phyloP scores from a whole-genome alignment of 2,888 invertebrate genomes.

The Metopia argyrocephala region DNA sequence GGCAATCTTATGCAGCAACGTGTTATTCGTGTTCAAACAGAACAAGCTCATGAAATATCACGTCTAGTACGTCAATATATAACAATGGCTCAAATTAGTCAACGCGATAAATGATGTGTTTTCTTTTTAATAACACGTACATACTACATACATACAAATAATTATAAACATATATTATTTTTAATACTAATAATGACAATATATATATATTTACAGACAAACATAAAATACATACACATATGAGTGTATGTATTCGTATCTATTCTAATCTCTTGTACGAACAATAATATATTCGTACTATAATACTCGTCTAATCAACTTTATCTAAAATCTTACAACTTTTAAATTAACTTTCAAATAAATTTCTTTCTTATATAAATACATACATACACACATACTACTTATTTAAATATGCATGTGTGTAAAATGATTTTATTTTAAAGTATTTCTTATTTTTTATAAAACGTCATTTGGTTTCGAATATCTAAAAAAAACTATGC shows the following conservation, averaged over 20 bases:
- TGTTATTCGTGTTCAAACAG: conserved; percentile 96
- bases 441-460: no score
- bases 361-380: conserved; percentile 6
- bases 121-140: conserved; percentile 35
- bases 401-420: neutral
- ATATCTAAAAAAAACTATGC: neutral
- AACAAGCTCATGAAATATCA: conserved; percentile 98
- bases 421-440: conserved; percentile 10
- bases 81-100: conserved; percentile 87
- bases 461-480: no score
- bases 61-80: conserved; percentile 98
- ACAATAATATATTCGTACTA: no score
- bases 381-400: neutral
- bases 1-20: conserved; percentile 97
- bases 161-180: neutral
- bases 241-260: no score
- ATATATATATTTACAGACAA: neutral
- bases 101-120: conserved; percentile 75
- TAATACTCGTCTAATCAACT: neutral
- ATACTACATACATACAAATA: conserved; percentile 16
- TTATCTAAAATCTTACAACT: conserved; percentile 1
- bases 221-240: neutral
- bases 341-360: neutral
- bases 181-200: neutral
- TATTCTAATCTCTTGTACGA: no score